Evolutionary conservation across 2,113 vertebrate genomes (phyloP).

Genomic region (Petromus typicus): DNA sequence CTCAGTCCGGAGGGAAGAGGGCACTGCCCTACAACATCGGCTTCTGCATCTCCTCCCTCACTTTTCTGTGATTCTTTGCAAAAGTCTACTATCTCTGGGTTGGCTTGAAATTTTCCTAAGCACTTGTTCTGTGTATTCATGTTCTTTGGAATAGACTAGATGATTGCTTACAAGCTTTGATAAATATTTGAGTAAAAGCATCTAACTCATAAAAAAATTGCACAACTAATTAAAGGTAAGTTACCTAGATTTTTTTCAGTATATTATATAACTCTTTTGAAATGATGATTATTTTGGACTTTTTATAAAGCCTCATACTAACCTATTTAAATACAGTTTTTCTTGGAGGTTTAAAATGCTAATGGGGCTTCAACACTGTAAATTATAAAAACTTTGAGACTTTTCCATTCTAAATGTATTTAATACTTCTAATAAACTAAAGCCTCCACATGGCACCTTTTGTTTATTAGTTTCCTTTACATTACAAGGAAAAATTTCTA

Average conservation of each 20-base stretch:
- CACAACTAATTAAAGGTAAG: neutral
- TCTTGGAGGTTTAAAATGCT: constrained; percentile 22
- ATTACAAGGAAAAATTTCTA: neutral
- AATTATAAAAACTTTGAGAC: constrained; percentile 1
- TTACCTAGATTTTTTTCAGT: neutral
- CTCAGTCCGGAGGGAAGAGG: neutral
- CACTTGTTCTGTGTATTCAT: neutral
- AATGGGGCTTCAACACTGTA: neutral
- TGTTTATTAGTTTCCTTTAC: neutral
- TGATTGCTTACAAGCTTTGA: constrained; percentile 10
- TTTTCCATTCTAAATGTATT: neutral
- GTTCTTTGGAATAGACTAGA: neutral
- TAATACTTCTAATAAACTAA: neutral
- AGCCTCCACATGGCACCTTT: neutral
- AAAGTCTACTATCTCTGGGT: constrained; percentile 31
- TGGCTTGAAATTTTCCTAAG: constrained; percentile 7
- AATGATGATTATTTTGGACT: neutral
- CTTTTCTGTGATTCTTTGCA: neutral
- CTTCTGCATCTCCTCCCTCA: neutral
- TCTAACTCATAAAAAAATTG: neutral
- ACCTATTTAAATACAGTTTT: neutral
- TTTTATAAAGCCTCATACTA: constrained; percentile 6
- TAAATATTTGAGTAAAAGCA: constrained; percentile 41
- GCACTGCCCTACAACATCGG: neutral
- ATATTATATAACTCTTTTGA: constrained; percentile 13